These are phyloP conservation scores for Philypnodon macrostomus DNA, from an alignment of 2,797 vertebrate species.

Conservation along the genomic window DNA sequence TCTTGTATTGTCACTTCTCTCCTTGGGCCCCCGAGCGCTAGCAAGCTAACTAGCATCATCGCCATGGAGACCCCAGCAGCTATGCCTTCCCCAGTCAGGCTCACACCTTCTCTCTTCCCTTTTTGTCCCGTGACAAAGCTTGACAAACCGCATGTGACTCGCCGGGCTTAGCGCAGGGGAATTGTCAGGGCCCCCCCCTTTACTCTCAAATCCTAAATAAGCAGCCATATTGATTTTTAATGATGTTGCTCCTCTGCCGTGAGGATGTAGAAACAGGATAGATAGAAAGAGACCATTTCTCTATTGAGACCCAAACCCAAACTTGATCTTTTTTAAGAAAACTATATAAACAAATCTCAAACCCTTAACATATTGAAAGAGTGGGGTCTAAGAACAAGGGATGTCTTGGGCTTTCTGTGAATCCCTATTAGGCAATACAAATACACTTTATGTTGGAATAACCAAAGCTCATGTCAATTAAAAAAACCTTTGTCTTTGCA, in stretches of 20 bases:
- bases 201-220: conserved; percentile 80
- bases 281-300: conserved; percentile 9
- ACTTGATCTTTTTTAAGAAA: too few relatives aligned
- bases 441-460: not conserved
- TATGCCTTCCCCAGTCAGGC: conserved; percentile 69
- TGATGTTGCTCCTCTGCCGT: conserved; percentile 48
- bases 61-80: conserved; percentile 91
- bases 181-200: conserved; percentile 65
- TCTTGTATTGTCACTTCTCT: conserved; percentile 93
- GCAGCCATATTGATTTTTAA: conserved; percentile 79
- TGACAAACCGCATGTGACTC: conserved; percentile 96
- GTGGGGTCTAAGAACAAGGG: too few relatives aligned
- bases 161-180: conserved; percentile 87
- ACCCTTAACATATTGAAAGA: too few relatives aligned
- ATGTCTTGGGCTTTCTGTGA: too few relatives aligned
- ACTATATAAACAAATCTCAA: too few relatives aligned
- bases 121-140: conserved; percentile 94
- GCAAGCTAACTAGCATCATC: conserved; percentile 93
- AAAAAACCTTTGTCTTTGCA: not conserved
- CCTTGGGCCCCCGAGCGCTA: conserved; percentile 86
- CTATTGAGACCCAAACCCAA: too few relatives aligned
- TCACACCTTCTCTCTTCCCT: conserved; percentile 48
- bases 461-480: too few relatives aligned
- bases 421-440: too few relatives aligned
- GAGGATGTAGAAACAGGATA: conserved; percentile 4